These are phyloP conservation scores for Mycteria americana DNA, from an alignment of 2,797 vertebrate genomes.

Conservation along the genomic window DNA sequence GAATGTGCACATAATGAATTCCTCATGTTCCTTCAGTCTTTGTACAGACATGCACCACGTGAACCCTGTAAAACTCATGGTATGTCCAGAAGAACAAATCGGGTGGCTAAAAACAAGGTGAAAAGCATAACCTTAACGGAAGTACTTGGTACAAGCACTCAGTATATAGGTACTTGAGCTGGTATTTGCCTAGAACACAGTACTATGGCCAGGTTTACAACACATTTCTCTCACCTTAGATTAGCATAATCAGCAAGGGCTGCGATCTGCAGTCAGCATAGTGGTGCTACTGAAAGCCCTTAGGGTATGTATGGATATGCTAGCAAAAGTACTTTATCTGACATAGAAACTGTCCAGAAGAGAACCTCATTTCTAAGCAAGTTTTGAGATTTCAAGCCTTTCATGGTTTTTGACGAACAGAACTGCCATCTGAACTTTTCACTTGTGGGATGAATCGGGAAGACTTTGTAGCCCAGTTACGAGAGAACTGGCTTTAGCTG, in stretches of 20 bases:
- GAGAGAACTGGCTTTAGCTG: background rate
- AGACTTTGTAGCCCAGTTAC: background rate
- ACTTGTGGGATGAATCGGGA: background rate
- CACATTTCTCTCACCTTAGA: background rate
- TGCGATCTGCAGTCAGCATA: background rate
- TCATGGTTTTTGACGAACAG: background rate
- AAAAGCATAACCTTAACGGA: background rate
- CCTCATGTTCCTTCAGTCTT: accelerated
- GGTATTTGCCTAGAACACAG: background rate
- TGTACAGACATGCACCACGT: accelerated
- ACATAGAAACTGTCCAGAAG: background rate
- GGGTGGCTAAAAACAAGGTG: background rate
- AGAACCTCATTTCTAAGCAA: background rate
- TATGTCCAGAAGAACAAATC: background rate
- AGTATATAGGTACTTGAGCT: background rate
- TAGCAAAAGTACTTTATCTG: background rate
- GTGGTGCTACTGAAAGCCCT: background rate
- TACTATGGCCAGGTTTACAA: background rate
- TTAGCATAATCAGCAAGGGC: accelerated
- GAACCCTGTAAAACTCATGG: background rate
- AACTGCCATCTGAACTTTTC: background rate
- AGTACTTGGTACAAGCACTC: background rate
- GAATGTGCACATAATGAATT: accelerated
- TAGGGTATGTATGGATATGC: accelerated
- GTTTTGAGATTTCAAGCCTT: background rate